Base-by-base conservation (phyloP, 2,888 invertebrate species). In the Palloptera scutellata region DNA sequence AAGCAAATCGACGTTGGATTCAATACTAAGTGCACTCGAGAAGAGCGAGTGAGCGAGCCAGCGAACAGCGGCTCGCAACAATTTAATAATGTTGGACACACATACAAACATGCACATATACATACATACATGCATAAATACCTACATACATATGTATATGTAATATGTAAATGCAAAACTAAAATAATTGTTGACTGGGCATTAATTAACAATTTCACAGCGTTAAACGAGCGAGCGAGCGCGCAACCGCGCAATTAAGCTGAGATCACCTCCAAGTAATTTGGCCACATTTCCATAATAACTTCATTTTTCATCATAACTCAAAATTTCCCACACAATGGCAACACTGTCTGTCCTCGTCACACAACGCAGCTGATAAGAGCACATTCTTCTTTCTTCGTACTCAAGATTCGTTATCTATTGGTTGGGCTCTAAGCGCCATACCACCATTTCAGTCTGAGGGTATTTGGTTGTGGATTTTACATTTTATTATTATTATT, bases 211-310 rank as follows among this genome's bases (percentile, higher is more conserved):
- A 12, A 12, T 11, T n/a, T 8, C n/a, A 42, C 11, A 12, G 15
- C 41, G 42, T 57, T 57, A 57, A 42, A 41, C 42, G 57, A 57
- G 40, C 41, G 57, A 13, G 40, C 40, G 9, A n/a, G 10, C 59
- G 45, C 20, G 15, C 43, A 41, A 59, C 43, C 59, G 43, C 42
- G 42, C 45, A 59, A 20, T 59, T 59, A 41, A 45, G 43, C 20
- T 48, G 48, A 48, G 48, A 48, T 48, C 59, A 43, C 19, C 43
- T 43, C 59, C 43, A 42, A 30, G 30, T 30, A 30, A 30, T 30
- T 30, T 30, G 30, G 3, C 2, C 30, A 30, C 30, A 30, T 30
- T 30, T 30, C 30, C 30, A 30, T 30, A 30, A 30, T 4, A 30
- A 30, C 30, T 6, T 6, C 30, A 6, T n/a, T n/a, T n/a, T n/a